Base-by-base conservation (phyloP, 1,140 invertebrate genomes). In the Zaprionus gabonicus region DNA sequence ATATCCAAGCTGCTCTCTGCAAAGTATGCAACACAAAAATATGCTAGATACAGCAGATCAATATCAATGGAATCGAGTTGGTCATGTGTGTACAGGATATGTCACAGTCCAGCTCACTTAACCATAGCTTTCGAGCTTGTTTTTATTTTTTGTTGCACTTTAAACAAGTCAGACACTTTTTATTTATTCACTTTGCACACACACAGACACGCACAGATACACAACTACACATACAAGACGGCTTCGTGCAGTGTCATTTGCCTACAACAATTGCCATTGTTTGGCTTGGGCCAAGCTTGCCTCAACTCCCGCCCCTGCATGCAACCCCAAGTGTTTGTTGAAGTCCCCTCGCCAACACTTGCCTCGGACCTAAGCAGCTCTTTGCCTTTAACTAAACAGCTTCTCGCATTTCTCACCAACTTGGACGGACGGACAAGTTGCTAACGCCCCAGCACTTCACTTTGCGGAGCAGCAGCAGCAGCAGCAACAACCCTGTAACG, bases 321-420 rank as follows among this genome's bases (percentile, higher is more conserved):
- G 38, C 59, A 38, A 51, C 5, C 53, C 31, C 67, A 17, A 46
- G 41, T 67, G 36, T 59, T 25, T 31, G 7, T 55, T 55, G 12
- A 17, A 36, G 31, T 20, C 17, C n/a, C 25, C 51, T 6, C 34
- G 25, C 49, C 77, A 80, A 71, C 78, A 80, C 67, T 82, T 80
- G 76, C 60, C 68, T 51, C 71, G 68, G 66, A 82, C 65, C 81
- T 64, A 80, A 69, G 67, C 77, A 60, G 79, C 64, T 76, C 63
- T 72, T 70, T 67, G 65, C 69, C 73, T 60, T 59, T 44, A 59
- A 64, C 59, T 57, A 36, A 75, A 58, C 72, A 71, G 34, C 64
- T 70, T 15, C 64, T 64, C 63, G 44, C 80, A 81, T 81, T 76
- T 71, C 36, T 59, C 38, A 51, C 15, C 46, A 72, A 38, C 63